phyloP scores from a whole-genome alignment of 2,888 invertebrate species.

The Protodeltote pygarga region DNA sequence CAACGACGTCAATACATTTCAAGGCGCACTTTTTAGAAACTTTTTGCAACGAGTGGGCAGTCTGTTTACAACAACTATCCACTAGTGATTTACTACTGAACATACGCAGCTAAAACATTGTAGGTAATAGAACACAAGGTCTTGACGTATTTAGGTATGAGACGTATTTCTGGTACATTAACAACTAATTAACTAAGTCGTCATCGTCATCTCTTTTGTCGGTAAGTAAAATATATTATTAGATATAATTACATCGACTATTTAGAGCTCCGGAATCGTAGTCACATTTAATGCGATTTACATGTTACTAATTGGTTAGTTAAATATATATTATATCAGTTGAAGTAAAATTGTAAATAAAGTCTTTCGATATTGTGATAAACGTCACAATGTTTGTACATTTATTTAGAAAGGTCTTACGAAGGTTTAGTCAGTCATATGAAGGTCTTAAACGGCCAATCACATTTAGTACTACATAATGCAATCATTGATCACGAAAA shows the following conservation, averaged over 20 bases:
- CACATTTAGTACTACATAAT: slow-evolving; percentile 17
- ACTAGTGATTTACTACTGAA: slow-evolving; percentile 68
- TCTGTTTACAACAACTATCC: slow-evolving; percentile 72
- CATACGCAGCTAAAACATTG: slow-evolving; percentile 58
- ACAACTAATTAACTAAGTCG: slow-evolving; percentile 33
- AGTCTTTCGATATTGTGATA: slow-evolving; percentile 25
- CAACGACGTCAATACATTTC: slow-evolving; percentile 66
- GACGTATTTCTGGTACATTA: slow-evolving; percentile 41
- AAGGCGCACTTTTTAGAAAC: slow-evolving; percentile 59
- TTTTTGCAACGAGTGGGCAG: slow-evolving; percentile 69
- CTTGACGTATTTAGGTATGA: slow-evolving; percentile 61
- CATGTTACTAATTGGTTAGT: slow-evolving; percentile 36
- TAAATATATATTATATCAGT: slow-evolving; percentile 37
- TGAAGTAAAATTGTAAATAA: slow-evolving; percentile 34
- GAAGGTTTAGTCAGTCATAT: slow-evolving; percentile 41
- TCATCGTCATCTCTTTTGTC: slow-evolving; percentile 6
- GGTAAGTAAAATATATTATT: slow-evolving; percentile 3
- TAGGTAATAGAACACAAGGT: slow-evolving; percentile 65
- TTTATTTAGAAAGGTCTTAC: slow-evolving; percentile 48
- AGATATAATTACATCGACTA: neutral
- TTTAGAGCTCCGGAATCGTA: slow-evolving; percentile 13
- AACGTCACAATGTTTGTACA: slow-evolving; percentile 37
- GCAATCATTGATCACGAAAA: slow-evolving; percentile 1
- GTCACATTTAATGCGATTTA: slow-evolving; percentile 33
- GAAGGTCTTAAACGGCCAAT: slow-evolving; percentile 39